A percentile compares a stretch with the other conserved stretches of the same genome.
phyloP scores from a whole-genome alignment of 2,888 invertebrate genomes.

The Hirtodrosophila confusa region DNA sequence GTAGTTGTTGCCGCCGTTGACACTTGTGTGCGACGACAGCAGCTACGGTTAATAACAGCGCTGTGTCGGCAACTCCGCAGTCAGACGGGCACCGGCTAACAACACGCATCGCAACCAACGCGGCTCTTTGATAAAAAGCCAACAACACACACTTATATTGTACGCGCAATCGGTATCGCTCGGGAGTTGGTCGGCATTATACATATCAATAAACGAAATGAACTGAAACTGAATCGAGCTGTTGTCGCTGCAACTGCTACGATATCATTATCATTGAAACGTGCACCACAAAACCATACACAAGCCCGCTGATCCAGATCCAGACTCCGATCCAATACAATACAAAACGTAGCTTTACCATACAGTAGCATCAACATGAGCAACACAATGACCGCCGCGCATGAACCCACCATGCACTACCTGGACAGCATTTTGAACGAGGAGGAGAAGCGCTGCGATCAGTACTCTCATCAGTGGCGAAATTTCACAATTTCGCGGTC shows the following conservation, averaged over 20 bases:
- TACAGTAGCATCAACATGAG: slow-evolving; percentile 47
- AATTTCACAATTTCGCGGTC: slow-evolving; percentile 87
- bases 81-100: slow-evolving; percentile 62
- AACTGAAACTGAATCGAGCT: slow-evolving; percentile 30
- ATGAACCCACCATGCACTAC: slow-evolving; percentile 81
- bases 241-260: slow-evolving; percentile 26
- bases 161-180: slow-evolving; percentile 16
- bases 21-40: slow-evolving; percentile 52
- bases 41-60: slow-evolving; percentile 67
- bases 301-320: neutral
- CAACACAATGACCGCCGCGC: slow-evolving; percentile 77
- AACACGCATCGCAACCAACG: slow-evolving; percentile 49
- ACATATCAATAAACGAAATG: slow-evolving; percentile 33
- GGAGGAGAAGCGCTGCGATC: slow-evolving; percentile 82
- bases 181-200: slow-evolving; percentile 26
- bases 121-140: slow-evolving; percentile 36
- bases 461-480: slow-evolving; percentile 82
- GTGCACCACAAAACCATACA: slow-evolving; percentile 8
- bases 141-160: slow-evolving; percentile 16
- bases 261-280: slow-evolving; percentile 5
- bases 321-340: slow-evolving; percentile 3
- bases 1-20: slow-evolving; percentile 38
- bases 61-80: slow-evolving; percentile 60
- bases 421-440: slow-evolving; percentile 83
- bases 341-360: too few species aligned